phyloP scores from a whole-genome alignment of 2,113 vertebrate genomes.

The Geococcyx californianus region DNA sequence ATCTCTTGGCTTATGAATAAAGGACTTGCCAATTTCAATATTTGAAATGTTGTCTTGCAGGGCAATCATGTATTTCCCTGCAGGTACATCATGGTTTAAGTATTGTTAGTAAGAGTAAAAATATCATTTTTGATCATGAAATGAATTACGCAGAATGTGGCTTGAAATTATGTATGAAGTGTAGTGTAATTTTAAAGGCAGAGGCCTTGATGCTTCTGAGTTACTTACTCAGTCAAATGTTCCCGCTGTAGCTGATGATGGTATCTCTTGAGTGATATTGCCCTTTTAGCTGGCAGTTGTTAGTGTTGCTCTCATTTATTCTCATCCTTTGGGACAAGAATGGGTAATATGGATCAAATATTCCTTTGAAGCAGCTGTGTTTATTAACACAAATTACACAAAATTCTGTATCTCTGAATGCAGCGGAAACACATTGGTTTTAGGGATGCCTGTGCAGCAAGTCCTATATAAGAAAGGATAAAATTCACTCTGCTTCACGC shows the following conservation, averaged over 20 bases:
- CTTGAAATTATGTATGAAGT: background rate
- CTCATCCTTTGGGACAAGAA: background rate
- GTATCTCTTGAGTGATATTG: background rate
- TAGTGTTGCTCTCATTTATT: background rate
- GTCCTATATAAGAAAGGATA: background rate
- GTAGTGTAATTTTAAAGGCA: conserved; percentile 5
- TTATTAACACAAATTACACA: background rate
- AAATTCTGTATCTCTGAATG: background rate
- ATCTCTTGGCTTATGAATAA: conserved; percentile 21
- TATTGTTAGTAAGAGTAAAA: conserved; percentile 51
- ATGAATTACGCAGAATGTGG: background rate
- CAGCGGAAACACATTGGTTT: background rate
- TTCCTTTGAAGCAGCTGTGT: background rate
- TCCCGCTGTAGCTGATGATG: background rate
- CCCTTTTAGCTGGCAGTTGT: background rate
- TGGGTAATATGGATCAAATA: background rate
- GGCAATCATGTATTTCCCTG: conserved; percentile 37
- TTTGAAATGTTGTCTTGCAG: conserved; percentile 9
- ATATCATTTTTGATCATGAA: conserved; percentile 17
- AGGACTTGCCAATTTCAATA: conserved; percentile 18
- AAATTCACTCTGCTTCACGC: background rate
- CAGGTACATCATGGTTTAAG: conserved; percentile 36
- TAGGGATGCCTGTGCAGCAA: background rate
- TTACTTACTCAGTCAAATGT: background rate
- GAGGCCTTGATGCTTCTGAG: background rate